Base-by-base conservation (phyloP, 2,113 vertebrate genomes). In the Neotoma lepida region DNA sequence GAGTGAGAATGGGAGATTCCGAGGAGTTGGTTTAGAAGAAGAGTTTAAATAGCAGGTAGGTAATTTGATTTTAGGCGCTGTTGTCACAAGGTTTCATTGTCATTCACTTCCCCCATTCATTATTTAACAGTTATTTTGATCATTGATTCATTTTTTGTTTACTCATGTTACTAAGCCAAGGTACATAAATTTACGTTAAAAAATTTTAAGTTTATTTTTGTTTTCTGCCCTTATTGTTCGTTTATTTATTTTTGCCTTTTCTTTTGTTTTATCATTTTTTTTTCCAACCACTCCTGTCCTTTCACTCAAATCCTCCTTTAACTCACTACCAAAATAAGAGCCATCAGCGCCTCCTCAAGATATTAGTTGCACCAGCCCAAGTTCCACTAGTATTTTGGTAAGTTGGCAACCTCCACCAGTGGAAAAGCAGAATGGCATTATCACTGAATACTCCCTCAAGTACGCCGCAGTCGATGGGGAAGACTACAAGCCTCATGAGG, bases 351-450 rank as follows among this genome's bases (percentile, higher is more conserved):
- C 99, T 95, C 99, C 99, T 98, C 99, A 99, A 98, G 99, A 99
- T 90, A 99, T 99, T 98, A 99, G 98, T 98, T 99, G 99, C 98
- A 98, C 98, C 98, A 99, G 99, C 98, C 99, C 99, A 98, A 99
- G 99, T 98, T 99, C 99, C 98, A 99, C 99, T 98, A 99, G 98
- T 97, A 98, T 99, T 98, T 99, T 99, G 99, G 99, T 99, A 99
- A 99, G 99, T 99, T 99, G 99, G 99, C 98, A 98, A 98, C 99
- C 99, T 93, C 99, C 99, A 68, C 98, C 99, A 0, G 94, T 98
- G 98, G 99, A 99, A 98, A 98, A 99, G 90, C 99, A 99, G 98
- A 99, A 99, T 3, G 99, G 99, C 97, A 98, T 99, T 98, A 99
- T 99, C 98, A 99, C 99, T 58, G 98, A 99, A 96, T 99, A 99